These are phyloP conservation scores for Sycophila sp. DNA, from an alignment of 1,140 invertebrate species.

Conservation along the genomic window DNA sequence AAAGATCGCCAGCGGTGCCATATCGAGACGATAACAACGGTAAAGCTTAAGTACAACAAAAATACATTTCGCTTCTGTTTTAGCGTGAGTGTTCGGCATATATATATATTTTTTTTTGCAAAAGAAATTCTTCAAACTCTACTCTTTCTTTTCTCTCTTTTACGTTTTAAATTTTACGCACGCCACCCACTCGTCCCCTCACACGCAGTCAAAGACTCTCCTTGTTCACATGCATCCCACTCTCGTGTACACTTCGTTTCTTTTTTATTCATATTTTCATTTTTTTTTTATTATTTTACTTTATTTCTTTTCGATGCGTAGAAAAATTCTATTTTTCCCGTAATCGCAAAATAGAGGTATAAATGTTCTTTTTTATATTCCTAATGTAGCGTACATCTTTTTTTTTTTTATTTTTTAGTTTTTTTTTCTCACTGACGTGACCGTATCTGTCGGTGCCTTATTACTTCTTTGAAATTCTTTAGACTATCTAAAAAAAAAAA, in stretches of 20 bases:
- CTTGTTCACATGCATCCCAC: conserved; percentile 18
- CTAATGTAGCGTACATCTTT: conserved; percentile 25
- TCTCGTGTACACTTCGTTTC: conserved; percentile 1
- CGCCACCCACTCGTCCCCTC: conserved; percentile 16
- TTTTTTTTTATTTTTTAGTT: conserved; percentile 15
- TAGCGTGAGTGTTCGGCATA: conserved; percentile 38
- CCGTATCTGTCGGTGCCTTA: background rate
- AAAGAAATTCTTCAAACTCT: background rate
- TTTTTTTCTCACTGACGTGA: no score
- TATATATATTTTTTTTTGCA: no score
- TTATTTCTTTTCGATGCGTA: conserved; percentile 1
- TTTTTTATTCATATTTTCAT: background rate
- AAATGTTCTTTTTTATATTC: conserved; percentile 32
- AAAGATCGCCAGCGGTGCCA: conserved; percentile 29
- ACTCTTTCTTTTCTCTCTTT: background rate
- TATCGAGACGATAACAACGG: conserved; percentile 40
- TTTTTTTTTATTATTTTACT: background rate
- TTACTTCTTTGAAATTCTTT: background rate
- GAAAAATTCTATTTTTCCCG: conserved; percentile 20
- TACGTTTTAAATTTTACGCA: conserved; percentile 18
- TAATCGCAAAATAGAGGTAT: conserved; percentile 35
- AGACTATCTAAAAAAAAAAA: conserved; percentile 27
- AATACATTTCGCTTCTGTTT: conserved; percentile 41
- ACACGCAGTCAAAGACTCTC: conserved; percentile 25
- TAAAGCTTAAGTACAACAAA: conserved; percentile 47